phyloP scores from a whole-genome alignment of 2,888 invertebrate genomes.

The Tridacna gigas region DNA sequence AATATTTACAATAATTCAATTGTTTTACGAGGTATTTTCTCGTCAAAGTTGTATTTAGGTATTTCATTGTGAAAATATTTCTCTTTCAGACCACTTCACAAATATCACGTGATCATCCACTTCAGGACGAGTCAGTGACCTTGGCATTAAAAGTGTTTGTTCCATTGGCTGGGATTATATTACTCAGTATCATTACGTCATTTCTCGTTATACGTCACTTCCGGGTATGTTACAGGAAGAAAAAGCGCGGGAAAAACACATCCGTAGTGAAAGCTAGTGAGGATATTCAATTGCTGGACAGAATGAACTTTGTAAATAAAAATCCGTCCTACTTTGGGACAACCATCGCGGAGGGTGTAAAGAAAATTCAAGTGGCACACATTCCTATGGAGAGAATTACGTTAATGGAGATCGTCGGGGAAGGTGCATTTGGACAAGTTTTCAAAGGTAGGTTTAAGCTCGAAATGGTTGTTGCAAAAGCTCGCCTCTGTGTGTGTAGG shows the following conservation, averaged over 20 bases:
- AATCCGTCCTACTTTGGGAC: slow-evolving; percentile 81
- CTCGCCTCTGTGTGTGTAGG: no score
- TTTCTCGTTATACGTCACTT: slow-evolving; percentile 65
- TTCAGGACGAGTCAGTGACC: slow-evolving; percentile 29
- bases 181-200: slow-evolving; percentile 65
- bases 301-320: slow-evolving; percentile 80
- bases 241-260: slow-evolving; percentile 66
- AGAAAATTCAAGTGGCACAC: slow-evolving; percentile 65
- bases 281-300: slow-evolving; percentile 78
- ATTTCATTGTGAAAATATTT: not conserved
- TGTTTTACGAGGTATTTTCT: no score
- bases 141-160: slow-evolving; percentile 67
- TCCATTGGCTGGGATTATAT: slow-evolving; percentile 68
- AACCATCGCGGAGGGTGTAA: slow-evolving; percentile 58
- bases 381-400: slow-evolving; percentile 87
- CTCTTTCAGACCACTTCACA: slow-evolving; percentile 16
- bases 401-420: slow-evolving; percentile 91
- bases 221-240: slow-evolving; percentile 59
- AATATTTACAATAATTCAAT: no score
- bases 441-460: slow-evolving; percentile 89
- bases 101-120: slow-evolving; percentile 16
- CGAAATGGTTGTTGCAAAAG: no score
- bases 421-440: slow-evolving; percentile 95
- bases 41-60: no score
- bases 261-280: slow-evolving; percentile 74